Evolutionary conservation across 2,113 vertebrate species (phyloP).

Genomic region (Chaetorhynchus papuensis): DNA sequence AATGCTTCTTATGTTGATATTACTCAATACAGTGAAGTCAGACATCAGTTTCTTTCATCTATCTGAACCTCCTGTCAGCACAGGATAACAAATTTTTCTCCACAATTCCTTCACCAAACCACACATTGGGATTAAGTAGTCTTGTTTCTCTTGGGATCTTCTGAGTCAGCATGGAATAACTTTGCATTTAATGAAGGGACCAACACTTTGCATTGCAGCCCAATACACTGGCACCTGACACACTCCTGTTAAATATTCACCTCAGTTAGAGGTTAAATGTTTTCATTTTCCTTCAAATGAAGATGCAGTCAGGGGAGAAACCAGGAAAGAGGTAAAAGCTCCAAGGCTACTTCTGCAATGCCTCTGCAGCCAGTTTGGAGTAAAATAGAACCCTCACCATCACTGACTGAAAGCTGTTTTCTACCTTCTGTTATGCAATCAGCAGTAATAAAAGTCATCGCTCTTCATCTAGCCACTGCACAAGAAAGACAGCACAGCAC

Average conservation of each 20-base stretch:
- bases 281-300: neutral
- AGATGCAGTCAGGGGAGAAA: neutral
- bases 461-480: neutral
- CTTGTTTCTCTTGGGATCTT: neutral
- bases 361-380: neutral
- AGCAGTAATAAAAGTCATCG: neutral
- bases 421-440: neutral
- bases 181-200: neutral
- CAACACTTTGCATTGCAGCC: neutral
- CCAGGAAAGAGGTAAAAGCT: neutral
- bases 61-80: neutral
- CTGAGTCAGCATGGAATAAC: neutral
- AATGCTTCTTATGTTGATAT: neutral
- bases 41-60: neutral
- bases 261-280: neutral
- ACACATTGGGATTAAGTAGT: accelerated
- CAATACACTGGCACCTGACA: neutral
- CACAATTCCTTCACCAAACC: neutral
- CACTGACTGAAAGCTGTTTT: neutral
- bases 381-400: neutral
- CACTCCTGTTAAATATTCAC: neutral
- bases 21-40: neutral
- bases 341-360: neutral
- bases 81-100: neutral
- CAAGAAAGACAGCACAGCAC: neutral